These are phyloP conservation scores for Aeoliscus strigatus DNA, from an alignment of 2,797 vertebrate species.

Conservation along the genomic window DNA sequence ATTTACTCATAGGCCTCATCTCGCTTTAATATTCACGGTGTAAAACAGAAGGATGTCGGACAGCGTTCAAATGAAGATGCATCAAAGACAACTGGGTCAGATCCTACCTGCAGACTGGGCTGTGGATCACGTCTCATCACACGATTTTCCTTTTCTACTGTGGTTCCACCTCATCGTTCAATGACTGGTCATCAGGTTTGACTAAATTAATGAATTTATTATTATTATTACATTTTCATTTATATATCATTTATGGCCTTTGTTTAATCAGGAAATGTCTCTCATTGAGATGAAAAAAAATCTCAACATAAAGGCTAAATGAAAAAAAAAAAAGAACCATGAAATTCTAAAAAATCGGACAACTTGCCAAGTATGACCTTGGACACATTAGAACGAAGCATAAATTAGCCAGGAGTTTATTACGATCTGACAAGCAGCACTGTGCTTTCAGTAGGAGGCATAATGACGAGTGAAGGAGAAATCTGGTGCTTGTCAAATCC, in stretches of 20 bases:
- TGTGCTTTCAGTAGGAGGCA: conserved; percentile 47
- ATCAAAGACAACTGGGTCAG: conserved; percentile 64
- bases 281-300: no score
- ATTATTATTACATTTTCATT: no score
- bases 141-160: no score
- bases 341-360: conserved; percentile 8
- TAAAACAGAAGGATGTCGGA: conserved; percentile 73
- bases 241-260: no score
- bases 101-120: conserved; percentile 48
- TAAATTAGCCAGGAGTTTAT: no score
- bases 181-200: no score
- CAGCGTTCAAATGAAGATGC: conserved; percentile 64
- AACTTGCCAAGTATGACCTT: conserved; percentile 46
- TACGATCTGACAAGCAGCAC: conserved; percentile 49
- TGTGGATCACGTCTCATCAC: conserved; percentile 19
- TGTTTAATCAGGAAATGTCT: no score
- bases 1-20: conserved; percentile 70
- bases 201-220: no score
- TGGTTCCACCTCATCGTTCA: no score
- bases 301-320: no score
- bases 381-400: conserved; percentile 46
- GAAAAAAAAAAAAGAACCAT: no score
- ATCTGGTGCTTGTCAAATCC: conserved; percentile 52
- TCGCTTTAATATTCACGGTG: conserved; percentile 64
- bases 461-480: conserved; percentile 57